Evolutionary conservation across 1,140 invertebrate species (phyloP), one percentile per base, ranked within the genome.

Genomic region (Brachystomella parvula): DNA sequence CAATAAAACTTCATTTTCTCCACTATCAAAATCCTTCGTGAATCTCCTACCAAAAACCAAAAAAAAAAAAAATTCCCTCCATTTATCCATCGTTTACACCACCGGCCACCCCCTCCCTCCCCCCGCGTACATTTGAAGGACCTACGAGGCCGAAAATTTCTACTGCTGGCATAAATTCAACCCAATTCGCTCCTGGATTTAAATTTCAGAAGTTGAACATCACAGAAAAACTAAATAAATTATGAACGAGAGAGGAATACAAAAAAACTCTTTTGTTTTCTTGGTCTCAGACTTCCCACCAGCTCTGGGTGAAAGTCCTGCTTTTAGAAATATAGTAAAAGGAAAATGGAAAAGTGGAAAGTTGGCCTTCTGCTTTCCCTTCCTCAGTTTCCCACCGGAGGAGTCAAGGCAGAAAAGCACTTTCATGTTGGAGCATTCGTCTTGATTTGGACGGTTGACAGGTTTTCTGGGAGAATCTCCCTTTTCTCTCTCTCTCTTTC

Each of bases 391-490:
- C 71, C 71, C 71, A 72, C 63, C 67, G 71, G 71, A 73, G 69
- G 71, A 73, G 69, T 61, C 31, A 68, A 64, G 30, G 61, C 64
- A 67, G 71, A 73, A 72, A 73, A 73, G 71, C 71, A 73, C 68
- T 73, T 73, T 73, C 71, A 66, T 73, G 71, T 73, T 68, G 66
- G 21, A 73, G 71, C 71, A 73, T 73, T 73, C 71, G 71, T 73
- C 71, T 73, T 73, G 71, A 73, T 73, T 73, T 73, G 69, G 71
- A 9, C 35, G 49, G 47, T 64, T 73, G 71, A 73, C 71, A 73
- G 71, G 56, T 73, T 65, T 58, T 60, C 64, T 69, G 61, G 49
- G 67, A 71, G 69, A 68, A 67, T 70, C 68, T 68, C 61, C 66
- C 66, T 63, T 71, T 61, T 67, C 59, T 26, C 60, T 65, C 47